Evolutionary conservation across 35 echinoderm and acorn worm genomes (phyloP).

Genomic region (Apostichopus japonicus): DNA sequence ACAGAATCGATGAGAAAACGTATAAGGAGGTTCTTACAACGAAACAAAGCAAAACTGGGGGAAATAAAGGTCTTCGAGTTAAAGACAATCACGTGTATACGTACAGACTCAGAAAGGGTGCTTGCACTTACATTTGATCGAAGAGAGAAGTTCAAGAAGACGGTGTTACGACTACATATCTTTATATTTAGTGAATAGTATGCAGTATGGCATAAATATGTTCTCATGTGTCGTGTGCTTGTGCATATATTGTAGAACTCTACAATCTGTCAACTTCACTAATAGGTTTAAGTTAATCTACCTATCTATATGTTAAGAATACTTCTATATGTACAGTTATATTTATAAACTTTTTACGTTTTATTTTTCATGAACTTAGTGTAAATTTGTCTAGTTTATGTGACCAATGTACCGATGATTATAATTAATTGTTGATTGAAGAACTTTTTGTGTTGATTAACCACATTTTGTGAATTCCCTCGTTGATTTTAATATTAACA

Average conservation of each 20-base stretch:
- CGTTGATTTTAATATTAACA: no score
- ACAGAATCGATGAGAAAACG: slow-evolving; percentile 3
- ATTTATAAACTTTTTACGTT: no score
- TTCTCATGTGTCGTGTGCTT: not conserved
- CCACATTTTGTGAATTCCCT: no score
- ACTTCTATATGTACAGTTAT: no score
- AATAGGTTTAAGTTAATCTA: no score
- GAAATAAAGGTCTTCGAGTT: slow-evolving; percentile 23
- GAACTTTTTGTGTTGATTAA: no score
- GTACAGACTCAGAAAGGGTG: slow-evolving; percentile 23
- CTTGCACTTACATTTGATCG: slow-evolving; percentile 22
- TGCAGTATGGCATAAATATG: not conserved
- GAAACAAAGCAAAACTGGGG: not conserved
- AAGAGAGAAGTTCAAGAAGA: slow-evolving; percentile 52
- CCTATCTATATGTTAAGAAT: no score
- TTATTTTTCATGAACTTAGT: no score
- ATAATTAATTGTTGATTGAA: no score
- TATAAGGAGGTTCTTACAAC: slow-evolving; percentile 20
- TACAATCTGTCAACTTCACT: not conserved
- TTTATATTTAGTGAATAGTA: slow-evolving; percentile 8
- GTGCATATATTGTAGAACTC: not conserved
- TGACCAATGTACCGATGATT: no score
- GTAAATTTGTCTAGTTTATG: no score
- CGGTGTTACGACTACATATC: slow-evolving; percentile 44
- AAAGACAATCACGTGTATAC: slow-evolving; percentile 31